Conservation (phyloP, 2,888 invertebrate genomes). For the Euplexia lucipara region DNA sequence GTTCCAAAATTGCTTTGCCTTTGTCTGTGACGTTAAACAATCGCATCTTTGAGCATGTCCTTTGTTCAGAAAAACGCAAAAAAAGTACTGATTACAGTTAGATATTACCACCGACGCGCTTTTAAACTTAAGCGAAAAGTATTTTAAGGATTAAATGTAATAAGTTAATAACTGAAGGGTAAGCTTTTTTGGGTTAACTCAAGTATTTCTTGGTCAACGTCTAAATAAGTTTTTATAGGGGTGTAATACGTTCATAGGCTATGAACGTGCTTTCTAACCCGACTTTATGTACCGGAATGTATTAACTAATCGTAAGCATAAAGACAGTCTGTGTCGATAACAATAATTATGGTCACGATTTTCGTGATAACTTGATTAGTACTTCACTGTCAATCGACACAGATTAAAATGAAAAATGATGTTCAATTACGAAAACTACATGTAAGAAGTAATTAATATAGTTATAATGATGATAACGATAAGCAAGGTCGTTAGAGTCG, state of each 20-base stretch:
- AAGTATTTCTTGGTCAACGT: background rate
- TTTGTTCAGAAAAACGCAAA: constrained; percentile 18
- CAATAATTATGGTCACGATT: too few relatives aligned
- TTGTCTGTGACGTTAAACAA: constrained; percentile 31
- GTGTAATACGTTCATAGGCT: background rate
- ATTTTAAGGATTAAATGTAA: constrained; percentile 17
- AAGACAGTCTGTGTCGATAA: too few relatives aligned
- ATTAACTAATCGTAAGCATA: constrained; percentile 1
- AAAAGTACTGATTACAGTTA: constrained; percentile 9
- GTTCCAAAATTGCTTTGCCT: constrained; percentile 19
- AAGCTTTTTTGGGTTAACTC: background rate
- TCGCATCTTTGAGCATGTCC: constrained; percentile 10
- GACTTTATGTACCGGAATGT: background rate
- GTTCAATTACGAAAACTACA: constrained; percentile 26
- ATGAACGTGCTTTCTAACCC: background rate
- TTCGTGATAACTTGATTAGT: too few relatives aligned
- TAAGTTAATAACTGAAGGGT: constrained; percentile 5
- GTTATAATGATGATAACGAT: constrained; percentile 61
- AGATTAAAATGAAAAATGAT: constrained; percentile 20
- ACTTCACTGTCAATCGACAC: constrained; percentile 25
- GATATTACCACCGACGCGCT: background rate
- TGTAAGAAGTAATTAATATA: constrained; percentile 48
- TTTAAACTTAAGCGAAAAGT: constrained; percentile 1
- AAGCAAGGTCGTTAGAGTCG: constrained; percentile 55
- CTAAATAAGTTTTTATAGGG: background rate